phyloP scores from a whole-genome alignment of 2,113 vertebrate species.

The Siniperca knerii region DNA sequence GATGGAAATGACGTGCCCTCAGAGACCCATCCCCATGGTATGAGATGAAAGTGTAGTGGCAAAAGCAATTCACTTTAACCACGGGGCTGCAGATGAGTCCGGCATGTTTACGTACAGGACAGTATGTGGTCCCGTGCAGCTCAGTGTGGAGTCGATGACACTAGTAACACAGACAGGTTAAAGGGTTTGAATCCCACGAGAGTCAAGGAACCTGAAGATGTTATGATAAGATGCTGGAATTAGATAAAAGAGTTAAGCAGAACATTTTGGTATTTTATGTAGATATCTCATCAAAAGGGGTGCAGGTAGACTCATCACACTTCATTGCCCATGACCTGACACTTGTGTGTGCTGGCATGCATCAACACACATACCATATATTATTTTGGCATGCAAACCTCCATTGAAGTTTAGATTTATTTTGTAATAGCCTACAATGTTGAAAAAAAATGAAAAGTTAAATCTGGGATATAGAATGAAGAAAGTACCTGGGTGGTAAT shows the following conservation, averaged over 20 bases:
- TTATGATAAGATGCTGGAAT: not conserved
- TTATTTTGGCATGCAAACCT: not conserved
- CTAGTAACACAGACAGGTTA: not conserved
- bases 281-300: not conserved
- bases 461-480: not conserved
- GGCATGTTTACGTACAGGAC: constrained; percentile 43
- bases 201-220: not conserved
- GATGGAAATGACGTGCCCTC: constrained; percentile 76
- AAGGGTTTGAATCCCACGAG: constrained; percentile 14
- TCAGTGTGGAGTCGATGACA: constrained; percentile 11
- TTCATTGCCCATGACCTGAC: not conserved
- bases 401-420: not conserved
- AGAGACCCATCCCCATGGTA: constrained; percentile 61
- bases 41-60: constrained; percentile 31
- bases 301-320: constrained; percentile 6
- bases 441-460: not conserved
- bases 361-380: not conserved
- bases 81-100: constrained; percentile 22
- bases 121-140: constrained; percentile 32
- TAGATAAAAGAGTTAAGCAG: not conserved
- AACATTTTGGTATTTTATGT: not conserved
- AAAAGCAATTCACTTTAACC: constrained; percentile 39
- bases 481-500: not conserved
- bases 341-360: constrained; percentile 17
- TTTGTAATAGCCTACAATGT: not conserved